Conservation (phyloP, 2,888 invertebrate genomes). For the Caenorhabditis doughertyi region DNA sequence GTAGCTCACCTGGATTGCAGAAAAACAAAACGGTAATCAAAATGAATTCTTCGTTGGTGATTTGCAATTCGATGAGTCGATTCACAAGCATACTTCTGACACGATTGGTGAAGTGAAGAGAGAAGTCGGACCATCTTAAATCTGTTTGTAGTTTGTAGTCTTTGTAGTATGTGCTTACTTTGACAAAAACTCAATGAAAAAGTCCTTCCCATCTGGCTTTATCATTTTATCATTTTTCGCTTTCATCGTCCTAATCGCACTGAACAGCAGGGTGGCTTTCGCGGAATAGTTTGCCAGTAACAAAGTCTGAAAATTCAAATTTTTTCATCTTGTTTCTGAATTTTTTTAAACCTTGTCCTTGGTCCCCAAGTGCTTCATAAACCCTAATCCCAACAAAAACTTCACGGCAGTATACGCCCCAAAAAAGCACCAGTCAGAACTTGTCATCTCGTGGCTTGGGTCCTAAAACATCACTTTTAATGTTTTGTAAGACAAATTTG, state of each 20-base stretch:
- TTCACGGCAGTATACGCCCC: slow-evolving; percentile 39
- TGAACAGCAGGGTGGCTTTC: slow-evolving; percentile 55
- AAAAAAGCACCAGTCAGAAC: slow-evolving; percentile 51
- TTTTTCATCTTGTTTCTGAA: neutral
- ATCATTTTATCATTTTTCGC: slow-evolving; percentile 56
- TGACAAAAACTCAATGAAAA: slow-evolving; percentile 44
- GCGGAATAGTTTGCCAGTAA: slow-evolving; percentile 41
- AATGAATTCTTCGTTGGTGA: slow-evolving; percentile 49
- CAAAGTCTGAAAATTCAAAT: neutral
- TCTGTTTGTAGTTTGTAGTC: neutral
- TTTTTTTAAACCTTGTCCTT: slow-evolving; percentile 30
- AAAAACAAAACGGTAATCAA: slow-evolving; percentile 36
- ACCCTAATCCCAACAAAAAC: slow-evolving; percentile 23
- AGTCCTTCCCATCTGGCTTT: slow-evolving; percentile 50
- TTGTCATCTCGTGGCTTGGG: slow-evolving; percentile 37
- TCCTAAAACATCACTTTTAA: slow-evolving; percentile 16
- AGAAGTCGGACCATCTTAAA: slow-evolving; percentile 49
- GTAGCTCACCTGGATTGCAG: slow-evolving; percentile 24
- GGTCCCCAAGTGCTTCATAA: slow-evolving; percentile 28
- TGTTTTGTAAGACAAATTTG: no score
- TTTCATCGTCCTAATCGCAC: slow-evolving; percentile 35
- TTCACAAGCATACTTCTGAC: slow-evolving; percentile 22
- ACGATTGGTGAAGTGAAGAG: slow-evolving; percentile 18
- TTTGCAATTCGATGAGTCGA: slow-evolving; percentile 34
- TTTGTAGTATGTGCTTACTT: no score